Base-by-base conservation (phyloP, 1,140 invertebrate genomes). In the Portunus trituberculatus region DNA sequence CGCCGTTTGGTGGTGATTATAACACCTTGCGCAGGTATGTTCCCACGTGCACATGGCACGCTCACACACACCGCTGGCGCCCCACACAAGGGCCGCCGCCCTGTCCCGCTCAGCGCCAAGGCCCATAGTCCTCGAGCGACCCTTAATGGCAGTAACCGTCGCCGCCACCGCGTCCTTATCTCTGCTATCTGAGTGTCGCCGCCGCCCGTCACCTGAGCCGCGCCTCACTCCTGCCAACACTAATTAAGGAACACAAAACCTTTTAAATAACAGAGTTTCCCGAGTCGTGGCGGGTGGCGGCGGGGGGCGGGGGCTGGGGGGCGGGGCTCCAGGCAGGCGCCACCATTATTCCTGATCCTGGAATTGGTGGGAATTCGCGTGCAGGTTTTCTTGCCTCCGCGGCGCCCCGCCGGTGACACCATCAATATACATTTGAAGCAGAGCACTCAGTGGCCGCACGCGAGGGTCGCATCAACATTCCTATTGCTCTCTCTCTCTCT, bases 21-120 rank as follows among this genome's bases (percentile, higher is more conserved):
- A 95, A 92, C 94, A 95, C 94, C 94, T 95, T 95, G 94, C 94
- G 94, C 94, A 95, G 94, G 94, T 92, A 92, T 92, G 91, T 92
- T 95, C 84, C 94, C 94, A 95, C 94, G 94, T 88, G 94, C 94
- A 95, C 94, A 95, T 95, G 91, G 48, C 91, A 95, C 94, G 76
- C 93, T 94, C 87, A 39, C 32, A 84, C 90, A 76, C 67, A 32
- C 45, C 45, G 52, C 20, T 29, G 45, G 28, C 32, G 28, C 32
- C 45, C 67, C 82, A 92, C 91, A 92, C 39, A 76, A 32, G 52
- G 31, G 28, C 32, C 67, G 91, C 67, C 88, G 88, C 32, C 46
- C 32, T 88, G 31, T 88, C 20, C 32, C 20, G 91, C 32, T 28
- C 52, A 59, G 67, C 67, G 82, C 28, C 91, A 82, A 29, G 91